Base-by-base conservation (phyloP, 2,797 vertebrate species). In the Epinephelus malabaricus region DNA sequence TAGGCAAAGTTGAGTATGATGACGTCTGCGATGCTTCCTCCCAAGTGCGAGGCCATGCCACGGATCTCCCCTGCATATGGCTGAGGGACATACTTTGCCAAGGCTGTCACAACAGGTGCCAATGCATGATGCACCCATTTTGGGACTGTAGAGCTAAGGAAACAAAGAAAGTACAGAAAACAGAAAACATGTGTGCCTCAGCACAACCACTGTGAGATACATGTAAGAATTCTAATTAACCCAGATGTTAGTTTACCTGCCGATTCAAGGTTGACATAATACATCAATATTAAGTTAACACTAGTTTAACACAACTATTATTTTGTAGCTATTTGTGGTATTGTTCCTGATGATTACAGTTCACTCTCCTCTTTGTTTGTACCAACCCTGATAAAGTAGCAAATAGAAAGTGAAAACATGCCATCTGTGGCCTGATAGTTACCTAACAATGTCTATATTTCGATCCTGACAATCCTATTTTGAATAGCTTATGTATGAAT, bases 1-100 rank as follows among this genome's bases (percentile, higher is more conserved):
- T 99, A 99, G 82, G 95, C 96, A 30, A 99, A 95, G 92, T 99
- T 99, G 9, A 98, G 88, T 4, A 98, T 81, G 40, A 99, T n/a
- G 25, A 96, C 81, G 1, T 99, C 97, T 0, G 95, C 90, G 1
- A 96, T 79, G 8, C 71, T 92, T 19, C 94, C 6, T 55, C 93
- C 95, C 8, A 97, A 67, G 0, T 89, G 78, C 0, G 83, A 43
- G 69, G 96, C 95, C 47, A 98, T 4, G 5, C 98, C 97, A 0
- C 82, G 92, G n/a, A 99, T 97, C 88, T 99, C 98, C 1, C 92
- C 94, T 0, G 89, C 93, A 0, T 97, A 99, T 0, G 97, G 97
- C 49, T 96, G 94, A 0, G 97, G 97, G 53, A 97, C 65, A 12
- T 95, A 92, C 7, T 66, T 71, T n/a, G 95, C 94, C 83, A 98